A percentile compares a stretch with the other conserved stretches of the same genome.
Evolutionary conservation across 1,140 invertebrate species (phyloP).

Genomic region (fruit fly (Drosophila melanogaster)): Release_6_plus_ISO1_MT NT_033777.3:4787001-4787500

Average conservation of each 20-base stretch:
- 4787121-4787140: background rate
- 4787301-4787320: constrained; percentile 3
- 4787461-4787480: constrained; percentile 49
- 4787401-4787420: constrained; percentile 10
- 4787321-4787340: constrained; percentile 5
- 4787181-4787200: constrained; percentile 53
- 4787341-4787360: constrained; percentile 49
- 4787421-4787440: constrained; percentile 12
- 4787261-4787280: constrained; percentile 67
- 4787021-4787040: constrained; percentile 72
- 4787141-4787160: background rate
- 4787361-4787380: constrained; percentile 5
- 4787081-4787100: constrained; percentile 20
- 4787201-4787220: constrained; percentile 57
- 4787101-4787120: background rate
- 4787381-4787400: constrained; percentile 1
- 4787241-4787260: constrained; percentile 64
- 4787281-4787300: constrained; percentile 20
- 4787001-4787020: constrained; percentile 43
- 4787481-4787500: constrained; percentile 15
- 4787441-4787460: constrained; percentile 54
- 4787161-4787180: constrained; percentile 13
- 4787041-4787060: constrained; percentile 41
- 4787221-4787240: constrained; percentile 53
- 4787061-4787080: constrained; percentile 34